Evolutionary conservation across 2,797 vertebrate species (phyloP), one percentile per base, ranked within the genome.

Genomic region (Tenualosa ilisha): DNA sequence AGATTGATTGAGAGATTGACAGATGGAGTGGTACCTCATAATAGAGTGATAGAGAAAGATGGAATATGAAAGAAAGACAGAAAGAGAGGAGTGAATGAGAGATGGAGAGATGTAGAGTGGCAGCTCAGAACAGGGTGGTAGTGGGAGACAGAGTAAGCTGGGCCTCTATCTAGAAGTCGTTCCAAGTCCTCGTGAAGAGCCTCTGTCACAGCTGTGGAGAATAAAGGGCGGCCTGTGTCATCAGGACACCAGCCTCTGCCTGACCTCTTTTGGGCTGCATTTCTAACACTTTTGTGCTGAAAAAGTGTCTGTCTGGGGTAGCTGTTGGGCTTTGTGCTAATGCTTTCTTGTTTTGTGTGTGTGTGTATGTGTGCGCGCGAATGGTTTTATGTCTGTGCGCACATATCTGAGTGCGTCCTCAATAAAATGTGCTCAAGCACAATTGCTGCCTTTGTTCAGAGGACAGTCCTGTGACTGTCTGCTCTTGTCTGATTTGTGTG

Each of bases 321-420:
- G 59, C 59, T 63, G 83, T 87, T 89, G 87, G 87, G 75, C 61
- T 81, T 31, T 63, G 59, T 63, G 22, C n/a, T 7, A 63, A 63
- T 9, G 59, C 59, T 63, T n/a, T 63, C 59, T 63, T 63, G 59
- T 63, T 89, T 63, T 82, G 24, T 82, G 9, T 20, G 75, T 12
- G 46, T 8, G 54, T 1, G 65, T 82, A 24, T 12, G 13, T 51
- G 61, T 13, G 49, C 68, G 43, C 15, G 22, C 31, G 31, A 31
- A 31, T 31, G 31, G 31, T 31, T 50, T 81, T 85, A 88, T 92
- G 91, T 93, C 22, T 90, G 89, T 91, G 91, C 93, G 92, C 92
- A 91, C 85, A 59, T 92, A 87, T 88, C 86, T 94, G 92, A 88
- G 37, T 43, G 72, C 20, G 72, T 46, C 72, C 72, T 79, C 46